Conservation (phyloP, 2,113 vertebrate genomes). For the Psittacus erithacus region DNA sequence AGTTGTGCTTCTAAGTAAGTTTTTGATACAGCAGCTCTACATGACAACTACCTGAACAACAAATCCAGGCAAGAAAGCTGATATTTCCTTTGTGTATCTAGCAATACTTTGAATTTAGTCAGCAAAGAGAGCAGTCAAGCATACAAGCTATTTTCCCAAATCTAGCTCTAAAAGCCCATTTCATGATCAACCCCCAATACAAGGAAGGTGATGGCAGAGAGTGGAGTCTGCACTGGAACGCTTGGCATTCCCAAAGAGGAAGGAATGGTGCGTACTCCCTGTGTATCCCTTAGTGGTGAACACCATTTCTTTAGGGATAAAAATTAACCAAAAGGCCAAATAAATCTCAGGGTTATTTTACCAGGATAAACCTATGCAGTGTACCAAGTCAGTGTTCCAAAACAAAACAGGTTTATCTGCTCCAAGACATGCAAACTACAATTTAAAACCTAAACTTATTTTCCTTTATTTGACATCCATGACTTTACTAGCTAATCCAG, state of each 20-base stretch:
- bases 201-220: not conserved
- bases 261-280: not conserved
- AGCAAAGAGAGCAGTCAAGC: not conserved
- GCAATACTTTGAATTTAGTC: not conserved
- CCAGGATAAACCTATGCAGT: not conserved
- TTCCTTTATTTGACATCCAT: not conserved
- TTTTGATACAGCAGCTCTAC: not conserved
- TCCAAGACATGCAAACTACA: not conserved
- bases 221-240: not conserved
- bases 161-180: not conserved
- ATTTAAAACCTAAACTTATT: not conserved
- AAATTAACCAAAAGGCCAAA: not conserved
- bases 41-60: not conserved
- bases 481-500: not conserved
- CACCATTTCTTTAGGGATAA: not conserved
- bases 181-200: rapidly evolving
- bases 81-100: not conserved
- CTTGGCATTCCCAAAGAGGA: not conserved
- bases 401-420: not conserved
- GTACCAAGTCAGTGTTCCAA: not conserved
- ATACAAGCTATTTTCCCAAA: not conserved
- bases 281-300: not conserved
- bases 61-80: not conserved
- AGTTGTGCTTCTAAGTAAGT: not conserved
- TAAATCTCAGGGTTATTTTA: not conserved